Percentiles rank a stretch among this genome's conserved stretches.
These are phyloP conservation scores for Pomatorhinus ruficollis DNA, from an alignment of 2,113 vertebrate genomes.

Conservation along the genomic window DNA sequence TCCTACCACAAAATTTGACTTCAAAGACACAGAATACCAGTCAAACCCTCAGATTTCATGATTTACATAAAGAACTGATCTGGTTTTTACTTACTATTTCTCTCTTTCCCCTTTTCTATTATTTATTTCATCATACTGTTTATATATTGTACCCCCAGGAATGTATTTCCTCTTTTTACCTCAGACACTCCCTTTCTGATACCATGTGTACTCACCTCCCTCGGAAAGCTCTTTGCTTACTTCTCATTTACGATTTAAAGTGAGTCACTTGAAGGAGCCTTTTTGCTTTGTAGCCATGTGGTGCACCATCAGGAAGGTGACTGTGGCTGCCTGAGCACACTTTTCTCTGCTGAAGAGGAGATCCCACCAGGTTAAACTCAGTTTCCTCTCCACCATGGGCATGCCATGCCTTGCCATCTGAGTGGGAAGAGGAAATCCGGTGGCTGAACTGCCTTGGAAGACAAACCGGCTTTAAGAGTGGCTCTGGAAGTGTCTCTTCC, in stretches of 20 bases:
- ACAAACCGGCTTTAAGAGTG: background rate
- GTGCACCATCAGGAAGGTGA: rapidly evolving
- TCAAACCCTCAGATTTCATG: background rate
- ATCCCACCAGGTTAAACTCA: background rate
- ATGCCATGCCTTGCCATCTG: rapidly evolving
- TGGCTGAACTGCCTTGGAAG: background rate
- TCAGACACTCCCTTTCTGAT: background rate
- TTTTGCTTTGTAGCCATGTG: background rate
- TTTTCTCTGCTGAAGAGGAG: rapidly evolving
- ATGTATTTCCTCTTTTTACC: background rate
- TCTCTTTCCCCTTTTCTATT: background rate
- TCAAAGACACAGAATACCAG: background rate
- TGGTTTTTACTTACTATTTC: background rate
- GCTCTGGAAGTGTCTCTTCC: background rate
- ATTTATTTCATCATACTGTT: background rate
- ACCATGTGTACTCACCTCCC: background rate
- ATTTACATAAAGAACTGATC: background rate
- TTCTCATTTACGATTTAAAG: background rate
- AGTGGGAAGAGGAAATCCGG: background rate
- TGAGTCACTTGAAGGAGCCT: background rate
- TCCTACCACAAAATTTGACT: background rate
- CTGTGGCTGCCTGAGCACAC: rapidly evolving
- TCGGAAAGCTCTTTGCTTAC: background rate
- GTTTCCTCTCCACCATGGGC: background rate
- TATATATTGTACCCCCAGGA: background rate